Base-by-base conservation (phyloP, 2,113 vertebrate species). In the Coryphaenoides rupestris region DNA sequence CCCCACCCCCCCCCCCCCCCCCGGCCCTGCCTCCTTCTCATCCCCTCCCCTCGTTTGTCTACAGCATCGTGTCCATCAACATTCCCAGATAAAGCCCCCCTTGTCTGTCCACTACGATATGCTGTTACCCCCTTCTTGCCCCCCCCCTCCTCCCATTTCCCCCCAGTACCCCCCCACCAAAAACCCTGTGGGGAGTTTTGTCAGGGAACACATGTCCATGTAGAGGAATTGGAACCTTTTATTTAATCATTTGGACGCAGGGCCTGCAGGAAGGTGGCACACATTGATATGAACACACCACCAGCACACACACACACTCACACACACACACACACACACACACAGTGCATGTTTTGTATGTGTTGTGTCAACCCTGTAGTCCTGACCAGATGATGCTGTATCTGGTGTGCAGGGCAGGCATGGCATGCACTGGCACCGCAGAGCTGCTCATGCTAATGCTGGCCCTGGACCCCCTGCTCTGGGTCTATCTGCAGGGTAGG, bases 31-130 rank as follows among this genome's bases (percentile, higher is more conserved):
- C 64, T 62, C 26, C 47, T n/a, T n/a, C n/a, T n/a, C n/a, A n/a
- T n/a, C n/a, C 45, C 59, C 24, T 19, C 59, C 28, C 21, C 33
- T 63, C 74, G 68, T 61, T 83, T 73, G 81, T 78, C 70, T 78
- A 70, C 46, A 84, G 13, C 21, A 21, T 59, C 66, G 19, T 62
- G 54, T 80, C 77, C 66, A 82, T 86, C 81, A 79, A 78, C 80
- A 78, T 79, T 71, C 76, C 72, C 58, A 19, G 62, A 77, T 74
- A 84, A 40, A 80, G 74, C 84, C 65, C 4, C 50, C 46, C 70
- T 23, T 62, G 80, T 87, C 80, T 84, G 79, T 84, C n/a, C 83
- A 86, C 78, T 77, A 82, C 16, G n/a, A 66, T 75, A 82, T 86
- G 65, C 22, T 65, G 60, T 86, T 81, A 80, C 72, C 24, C 40